Evolutionary conservation across 64 coral and sea anemone species (phyloP).

Genomic region (Montipora sp.): DNA sequence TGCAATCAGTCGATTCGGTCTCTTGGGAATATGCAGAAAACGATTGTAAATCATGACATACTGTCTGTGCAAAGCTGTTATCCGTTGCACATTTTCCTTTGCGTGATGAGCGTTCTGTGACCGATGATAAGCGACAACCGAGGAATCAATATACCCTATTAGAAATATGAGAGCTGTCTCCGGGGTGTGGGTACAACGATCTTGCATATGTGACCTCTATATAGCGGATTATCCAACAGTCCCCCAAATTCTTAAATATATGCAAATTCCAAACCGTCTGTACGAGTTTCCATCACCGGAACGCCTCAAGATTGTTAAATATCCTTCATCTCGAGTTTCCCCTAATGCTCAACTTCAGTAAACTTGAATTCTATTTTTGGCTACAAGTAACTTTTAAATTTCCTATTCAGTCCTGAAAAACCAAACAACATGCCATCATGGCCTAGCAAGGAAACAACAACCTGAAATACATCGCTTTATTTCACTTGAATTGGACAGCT

Average conservation of each 20-base stretch:
- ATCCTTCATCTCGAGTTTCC: neutral
- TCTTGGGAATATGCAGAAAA: neutral
- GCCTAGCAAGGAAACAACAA: neutral
- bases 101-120: constrained; percentile 45
- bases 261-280: constrained; percentile 10
- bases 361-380: constrained; percentile 6
- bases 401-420: neutral
- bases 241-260: constrained; percentile 42
- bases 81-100: neutral
- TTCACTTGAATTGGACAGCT: too few species aligned
- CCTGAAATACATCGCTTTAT: neutral
- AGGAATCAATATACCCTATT: neutral
- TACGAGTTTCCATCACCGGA: neutral
- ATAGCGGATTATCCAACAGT: neutral
- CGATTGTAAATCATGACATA: too few species aligned
- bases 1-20: neutral
- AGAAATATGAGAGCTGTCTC: constrained; percentile 34
- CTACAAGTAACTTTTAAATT: neutral
- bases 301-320: neutral
- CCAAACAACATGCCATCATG: neutral
- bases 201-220: constrained; percentile 1
- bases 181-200: constrained; percentile 47
- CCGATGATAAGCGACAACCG: neutral
- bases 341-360: neutral
- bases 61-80: neutral